phyloP scores from a whole-genome alignment of 35 echinoderm and acorn worm genomes.

The Eucidaris tribuloides region DNA sequence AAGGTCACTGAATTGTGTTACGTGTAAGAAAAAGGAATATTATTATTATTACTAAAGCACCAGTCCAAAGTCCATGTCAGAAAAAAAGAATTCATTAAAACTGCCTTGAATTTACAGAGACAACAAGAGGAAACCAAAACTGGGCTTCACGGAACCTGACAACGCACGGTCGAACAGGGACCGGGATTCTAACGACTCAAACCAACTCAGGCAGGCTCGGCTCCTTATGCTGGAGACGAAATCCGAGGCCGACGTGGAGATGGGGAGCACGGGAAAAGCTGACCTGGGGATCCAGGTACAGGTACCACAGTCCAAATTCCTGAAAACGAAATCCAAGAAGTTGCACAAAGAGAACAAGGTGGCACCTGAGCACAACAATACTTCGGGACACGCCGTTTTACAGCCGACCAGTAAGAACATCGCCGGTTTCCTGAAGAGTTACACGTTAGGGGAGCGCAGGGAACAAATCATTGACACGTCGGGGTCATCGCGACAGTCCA shows the following conservation, averaged over 20 bases:
- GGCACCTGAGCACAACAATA: neutral
- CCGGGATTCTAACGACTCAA: neutral
- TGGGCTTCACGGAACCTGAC: slow-evolving; percentile 23
- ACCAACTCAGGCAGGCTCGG: neutral
- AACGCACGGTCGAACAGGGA: neutral
- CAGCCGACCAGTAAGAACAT: neutral
- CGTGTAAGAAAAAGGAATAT: too few relatives aligned
- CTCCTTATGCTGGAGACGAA: neutral
- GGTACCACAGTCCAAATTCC: slow-evolving; percentile 38
- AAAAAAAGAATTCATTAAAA: too few relatives aligned
- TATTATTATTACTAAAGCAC: too few relatives aligned
- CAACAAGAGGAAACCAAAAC: slow-evolving; percentile 10
- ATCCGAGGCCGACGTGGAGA: neutral
- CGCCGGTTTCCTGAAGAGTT: slow-evolving; percentile 5
- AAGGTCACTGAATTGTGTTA: too few relatives aligned
- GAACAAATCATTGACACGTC: neutral
- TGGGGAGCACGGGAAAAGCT: neutral
- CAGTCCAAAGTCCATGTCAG: too few relatives aligned
- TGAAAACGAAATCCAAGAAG: slow-evolving; percentile 34
- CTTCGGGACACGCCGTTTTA: neutral
- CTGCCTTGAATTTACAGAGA: too few relatives aligned
- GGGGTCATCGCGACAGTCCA: neutral
- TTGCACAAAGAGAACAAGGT: neutral
- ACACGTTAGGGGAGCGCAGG: neutral
- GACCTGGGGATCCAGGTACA: neutral